Evolutionary conservation across 1,140 invertebrate genomes (phyloP), one percentile per base, ranked within the genome.

Genomic region (Brachystomella parvula): DNA sequence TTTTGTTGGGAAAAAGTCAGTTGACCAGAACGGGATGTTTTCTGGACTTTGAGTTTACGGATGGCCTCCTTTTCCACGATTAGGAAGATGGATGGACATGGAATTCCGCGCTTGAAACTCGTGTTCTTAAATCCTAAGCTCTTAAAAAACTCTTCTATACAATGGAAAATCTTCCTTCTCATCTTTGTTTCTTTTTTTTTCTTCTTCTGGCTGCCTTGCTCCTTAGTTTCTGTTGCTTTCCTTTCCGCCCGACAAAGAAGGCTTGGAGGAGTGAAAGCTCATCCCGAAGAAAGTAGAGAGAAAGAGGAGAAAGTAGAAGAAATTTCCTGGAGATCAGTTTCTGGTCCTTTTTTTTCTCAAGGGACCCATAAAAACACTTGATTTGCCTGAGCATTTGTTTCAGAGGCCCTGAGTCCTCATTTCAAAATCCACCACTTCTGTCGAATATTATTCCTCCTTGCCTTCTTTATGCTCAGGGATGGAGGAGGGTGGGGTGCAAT

Each of bases 321-420:
- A 6, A 19, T 39, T 39, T 39, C 19, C 19, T 39, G 49, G 24
- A 53, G 49, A 53, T 53, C 49, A 53, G 49, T 24, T 24, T 26
- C n/a, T 44, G 39, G 39, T 9, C 39, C 9, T 12, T n/a, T n/a
- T n/a, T n/a, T n/a, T n/a, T 53, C 49, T 53, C 49, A 17, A 24
- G 49, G 24, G 49, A 53, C 49, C 24, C 49, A 53, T 53, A 53
- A 53, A 53, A 53, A 53, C 49, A 53, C 49, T 53, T 53, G 49
- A 53, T 53, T 53, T 53, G 49, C 49, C 24, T 53, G 49, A 53
- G 21, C 49, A 53, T 53, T 53, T 24, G 24, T 53, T 53, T 53
- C 49, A 53, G 49, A 53, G 49, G 49, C 3, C 12, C 12, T 17
- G 49, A 26, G 15, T 24, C 49, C 49, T 53, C 24, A 3, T 17